These are phyloP conservation scores for Nineta flava DNA, from an alignment of 2,888 invertebrate genomes.

Conservation along the genomic window DNA sequence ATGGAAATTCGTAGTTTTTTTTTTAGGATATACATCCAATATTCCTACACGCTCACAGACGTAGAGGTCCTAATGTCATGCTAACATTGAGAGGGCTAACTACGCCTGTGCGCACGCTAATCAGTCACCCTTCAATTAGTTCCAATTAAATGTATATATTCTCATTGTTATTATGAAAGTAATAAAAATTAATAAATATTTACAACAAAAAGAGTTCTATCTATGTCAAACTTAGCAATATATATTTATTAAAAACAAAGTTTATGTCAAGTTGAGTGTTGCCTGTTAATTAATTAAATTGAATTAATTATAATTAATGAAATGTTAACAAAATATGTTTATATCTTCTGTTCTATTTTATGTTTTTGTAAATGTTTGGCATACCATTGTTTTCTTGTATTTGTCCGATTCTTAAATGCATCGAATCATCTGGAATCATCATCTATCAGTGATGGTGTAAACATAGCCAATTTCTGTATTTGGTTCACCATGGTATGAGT, in stretches of 20 bases:
- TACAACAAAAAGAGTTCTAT: not conserved
- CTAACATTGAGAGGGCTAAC: too few relatives aligned
- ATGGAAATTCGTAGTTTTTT: too few relatives aligned
- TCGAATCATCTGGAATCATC: too few relatives aligned
- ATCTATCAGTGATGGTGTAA: too few relatives aligned
- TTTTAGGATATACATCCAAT: too few relatives aligned
- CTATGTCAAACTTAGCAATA: not conserved
- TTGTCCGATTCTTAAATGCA: not conserved
- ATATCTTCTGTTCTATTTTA: not conserved
- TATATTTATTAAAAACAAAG: conserved; percentile 1
- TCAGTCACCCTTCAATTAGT: not conserved
- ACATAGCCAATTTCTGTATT: too few relatives aligned
- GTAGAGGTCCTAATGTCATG: too few relatives aligned
- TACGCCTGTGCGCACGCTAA: too few relatives aligned
- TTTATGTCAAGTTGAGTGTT: conserved; percentile 6
- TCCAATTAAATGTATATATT: not conserved
- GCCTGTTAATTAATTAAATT: conserved; percentile 3
- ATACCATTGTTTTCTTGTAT: not conserved
- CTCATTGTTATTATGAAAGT: conserved; percentile 1
- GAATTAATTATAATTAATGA: not conserved
- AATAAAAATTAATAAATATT: not conserved
- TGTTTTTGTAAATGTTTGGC: not conserved
- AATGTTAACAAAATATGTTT: too few relatives aligned
- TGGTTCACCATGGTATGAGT: too few relatives aligned
- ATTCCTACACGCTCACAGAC: too few relatives aligned